These are phyloP conservation scores for Mesaphorura yosii DNA, from an alignment of 1,140 invertebrate species.

Conservation along the genomic window DNA sequence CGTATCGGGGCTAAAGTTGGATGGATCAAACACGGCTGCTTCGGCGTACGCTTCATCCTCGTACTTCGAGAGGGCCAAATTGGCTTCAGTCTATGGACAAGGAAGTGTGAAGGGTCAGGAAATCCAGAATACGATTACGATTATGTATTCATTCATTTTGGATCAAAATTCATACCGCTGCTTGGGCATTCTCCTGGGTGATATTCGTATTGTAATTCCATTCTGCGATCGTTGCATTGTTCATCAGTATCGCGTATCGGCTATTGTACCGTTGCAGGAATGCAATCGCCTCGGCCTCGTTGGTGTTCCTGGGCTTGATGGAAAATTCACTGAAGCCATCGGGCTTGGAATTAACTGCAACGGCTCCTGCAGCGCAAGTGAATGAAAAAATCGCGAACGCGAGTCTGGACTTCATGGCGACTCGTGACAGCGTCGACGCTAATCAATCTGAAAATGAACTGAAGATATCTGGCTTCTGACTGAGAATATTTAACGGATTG, in stretches of 20 bases:
- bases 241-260: conserved; percentile 19
- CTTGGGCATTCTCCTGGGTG: conserved; percentile 29
- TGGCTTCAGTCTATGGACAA: conserved; percentile 14
- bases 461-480: too few relatives aligned
- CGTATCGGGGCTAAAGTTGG: conserved; percentile 29
- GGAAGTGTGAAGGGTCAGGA: conserved; percentile 1
- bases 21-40: conserved; percentile 29
- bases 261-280: conserved; percentile 30
- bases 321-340: too few relatives aligned
- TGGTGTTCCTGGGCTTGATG: conserved; percentile 15
- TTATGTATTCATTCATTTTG: background rate
- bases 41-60: conserved; percentile 21
- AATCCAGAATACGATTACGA: conserved; percentile 4
- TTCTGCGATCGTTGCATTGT: conserved; percentile 25
- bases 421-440: too few relatives aligned
- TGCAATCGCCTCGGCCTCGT: conserved; percentile 29
- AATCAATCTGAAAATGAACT: too few relatives aligned
- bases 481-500: too few relatives aligned
- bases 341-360: too few relatives aligned
- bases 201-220: conserved; percentile 34
- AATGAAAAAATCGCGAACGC: too few relatives aligned
- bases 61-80: conserved; percentile 16
- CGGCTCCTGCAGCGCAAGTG: too few relatives aligned
- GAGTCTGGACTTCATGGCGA: too few relatives aligned
- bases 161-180: conserved; percentile 26